Percentiles rank a stretch among this genome's conserved stretches.
Conservation (phyloP, 2,113 vertebrate species). For the Erpornis zantholeuca region DNA sequence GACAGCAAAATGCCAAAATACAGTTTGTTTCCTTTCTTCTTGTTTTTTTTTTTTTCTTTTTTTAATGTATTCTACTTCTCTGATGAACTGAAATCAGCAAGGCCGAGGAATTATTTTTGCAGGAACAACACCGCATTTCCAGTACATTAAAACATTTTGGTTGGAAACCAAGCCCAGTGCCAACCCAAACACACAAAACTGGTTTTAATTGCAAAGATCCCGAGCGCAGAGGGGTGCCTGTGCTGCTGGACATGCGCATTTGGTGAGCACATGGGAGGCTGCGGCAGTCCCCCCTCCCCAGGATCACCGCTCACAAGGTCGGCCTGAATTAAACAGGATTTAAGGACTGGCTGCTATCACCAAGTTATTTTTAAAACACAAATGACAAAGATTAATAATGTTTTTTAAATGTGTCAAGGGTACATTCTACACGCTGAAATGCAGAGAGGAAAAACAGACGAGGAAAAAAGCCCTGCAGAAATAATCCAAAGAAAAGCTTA, state of each 20-base stretch:
- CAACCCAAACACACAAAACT: constrained; percentile 28
- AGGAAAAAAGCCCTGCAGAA: background rate
- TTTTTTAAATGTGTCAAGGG: constrained; percentile 39
- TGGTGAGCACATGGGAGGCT: background rate
- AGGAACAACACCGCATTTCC: constrained; percentile 47
- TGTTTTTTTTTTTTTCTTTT: background rate
- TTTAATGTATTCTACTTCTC: background rate
- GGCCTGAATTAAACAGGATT: background rate
- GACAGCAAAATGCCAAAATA: background rate
- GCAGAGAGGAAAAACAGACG: background rate
- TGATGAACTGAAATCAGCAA: background rate
- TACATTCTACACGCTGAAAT: background rate
- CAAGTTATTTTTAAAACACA: constrained; percentile 8
- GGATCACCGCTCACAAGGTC: background rate
- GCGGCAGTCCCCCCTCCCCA: background rate
- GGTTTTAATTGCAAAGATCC: constrained; percentile 63
- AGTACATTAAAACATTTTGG: constrained; percentile 16
- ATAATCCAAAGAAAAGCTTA: constrained; percentile 8
- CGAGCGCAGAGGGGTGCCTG: fast-evolving
- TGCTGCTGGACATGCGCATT: background rate
- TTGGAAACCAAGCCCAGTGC: constrained; percentile 24
- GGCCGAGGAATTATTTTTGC: constrained; percentile 10
- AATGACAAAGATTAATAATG: constrained; percentile 37
- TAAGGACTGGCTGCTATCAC: constrained; percentile 4
- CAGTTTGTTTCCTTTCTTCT: background rate